phyloP scores from a whole-genome alignment of 2,888 invertebrate genomes.

The Buathra laborator region DNA sequence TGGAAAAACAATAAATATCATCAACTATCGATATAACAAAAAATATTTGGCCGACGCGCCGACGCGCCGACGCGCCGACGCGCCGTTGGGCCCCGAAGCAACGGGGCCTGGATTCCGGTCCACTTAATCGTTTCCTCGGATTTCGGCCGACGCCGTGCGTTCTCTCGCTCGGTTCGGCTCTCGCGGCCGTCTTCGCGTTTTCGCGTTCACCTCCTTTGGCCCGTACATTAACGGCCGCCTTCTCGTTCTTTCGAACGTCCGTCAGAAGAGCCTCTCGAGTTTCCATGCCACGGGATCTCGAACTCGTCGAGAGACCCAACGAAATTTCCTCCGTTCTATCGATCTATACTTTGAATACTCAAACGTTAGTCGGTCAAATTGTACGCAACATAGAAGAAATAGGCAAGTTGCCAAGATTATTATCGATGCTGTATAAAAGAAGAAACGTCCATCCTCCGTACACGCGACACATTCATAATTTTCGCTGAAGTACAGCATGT shows the following conservation, averaged over 20 bases:
- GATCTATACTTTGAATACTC: background rate
- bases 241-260: slow-evolving; percentile 57
- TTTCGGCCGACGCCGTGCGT: slow-evolving; percentile 69
- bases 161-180: slow-evolving; percentile 13
- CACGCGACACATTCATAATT: background rate
- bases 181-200: background rate
- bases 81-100: slow-evolving; percentile 74
- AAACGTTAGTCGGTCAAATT: background rate
- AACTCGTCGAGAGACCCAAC: slow-evolving; percentile 5
- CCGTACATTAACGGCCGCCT: background rate
- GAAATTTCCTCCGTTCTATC: background rate
- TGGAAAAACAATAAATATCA: too few species aligned
- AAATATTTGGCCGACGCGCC: too few species aligned
- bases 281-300: slow-evolving; percentile 37
- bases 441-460: slow-evolving; percentile 59
- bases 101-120: slow-evolving; percentile 82
- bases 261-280: slow-evolving; percentile 44
- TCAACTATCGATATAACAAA: too few species aligned
- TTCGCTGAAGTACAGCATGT: background rate
- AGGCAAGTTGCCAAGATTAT: background rate
- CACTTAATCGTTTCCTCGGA: slow-evolving; percentile 80
- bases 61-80: slow-evolving; percentile 40
- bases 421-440: background rate
- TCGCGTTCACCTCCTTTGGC: background rate
- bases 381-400: background rate